Evolutionary conservation across 1,140 invertebrate species (phyloP).

Genomic region (Lepidurus apus): DNA sequence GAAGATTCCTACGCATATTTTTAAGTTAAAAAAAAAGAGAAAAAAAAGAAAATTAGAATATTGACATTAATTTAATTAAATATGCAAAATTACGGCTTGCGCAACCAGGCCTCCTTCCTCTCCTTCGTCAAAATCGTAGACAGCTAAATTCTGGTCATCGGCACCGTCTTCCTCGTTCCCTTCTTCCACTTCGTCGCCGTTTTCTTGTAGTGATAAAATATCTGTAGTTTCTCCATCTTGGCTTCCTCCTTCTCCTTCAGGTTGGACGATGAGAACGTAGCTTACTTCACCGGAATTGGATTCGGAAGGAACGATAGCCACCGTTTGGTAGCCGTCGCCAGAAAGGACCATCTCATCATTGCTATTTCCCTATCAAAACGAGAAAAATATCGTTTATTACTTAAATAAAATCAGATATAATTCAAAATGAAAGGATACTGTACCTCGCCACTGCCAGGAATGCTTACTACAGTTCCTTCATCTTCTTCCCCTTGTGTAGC

Average conservation of each 20-base stretch:
- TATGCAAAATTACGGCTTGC: constrained; percentile 29
- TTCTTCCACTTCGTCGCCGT: constrained; percentile 40
- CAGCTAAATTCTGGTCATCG: constrained; percentile 47
- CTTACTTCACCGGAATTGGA: constrained; percentile 72
- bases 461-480: constrained; percentile 30
- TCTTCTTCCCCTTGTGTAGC: constrained; percentile 28
- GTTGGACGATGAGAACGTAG: constrained; percentile 81
- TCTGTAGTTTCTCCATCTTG: constrained; percentile 39
- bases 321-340: constrained; percentile 64
- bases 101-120: constrained; percentile 53
- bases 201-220: constrained; percentile 28
- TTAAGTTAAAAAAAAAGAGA: not conserved
- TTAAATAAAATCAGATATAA: no score
- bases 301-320: constrained; percentile 79
- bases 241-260: constrained; percentile 43
- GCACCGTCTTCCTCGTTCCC: constrained; percentile 47
- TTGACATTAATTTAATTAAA: not conserved
- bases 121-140: constrained; percentile 56
- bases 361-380: constrained; percentile 25
- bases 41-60: not conserved
- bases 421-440: not conserved
- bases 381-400: constrained; percentile 18
- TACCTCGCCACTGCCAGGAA: constrained; percentile 30
- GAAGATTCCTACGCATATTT: constrained; percentile 51
- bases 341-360: constrained; percentile 36